A percentile compares a stretch with the other conserved stretches of the same genome.
These are phyloP conservation scores for Chiridota heheva DNA, from an alignment of 35 echinoderm and acorn worm genomes.

Conservation along the genomic window DNA sequence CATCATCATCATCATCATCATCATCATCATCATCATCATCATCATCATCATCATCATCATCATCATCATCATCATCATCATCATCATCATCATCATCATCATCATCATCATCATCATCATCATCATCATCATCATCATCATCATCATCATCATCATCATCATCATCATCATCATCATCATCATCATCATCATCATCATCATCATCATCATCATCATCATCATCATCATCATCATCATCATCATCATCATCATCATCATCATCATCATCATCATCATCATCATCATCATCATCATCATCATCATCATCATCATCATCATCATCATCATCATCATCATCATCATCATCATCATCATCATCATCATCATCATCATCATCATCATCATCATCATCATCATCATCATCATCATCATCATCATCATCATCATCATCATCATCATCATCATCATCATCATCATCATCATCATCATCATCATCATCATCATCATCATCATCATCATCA, in stretches of 20 bases:
- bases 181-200: conserved; percentile 7
- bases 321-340: conserved; percentile 7
- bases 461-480: conserved; percentile 7
- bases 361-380: conserved; percentile 7
- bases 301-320: conserved; percentile 7
- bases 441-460: conserved; percentile 7
- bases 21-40: conserved; percentile 7
- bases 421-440: conserved; percentile 7
- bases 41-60: conserved; percentile 7
- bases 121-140: conserved; percentile 7
- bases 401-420: conserved; percentile 7
- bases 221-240: conserved; percentile 7
- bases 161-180: conserved; percentile 7
- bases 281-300: conserved; percentile 7
- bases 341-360: conserved; percentile 7
- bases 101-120: conserved; percentile 7
- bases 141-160: conserved; percentile 7
- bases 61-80: conserved; percentile 7
- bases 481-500: conserved; percentile 7
- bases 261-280: conserved; percentile 7
- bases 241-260: conserved; percentile 7
- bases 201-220: conserved; percentile 7
- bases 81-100: conserved; percentile 7
- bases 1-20: conserved; percentile 7
- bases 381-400: conserved; percentile 7